Percentiles rank a stretch among this genome's conserved stretches.
Conservation (phyloP, 2,888 invertebrate genomes). For the Parnassius mnemosyne region DNA sequence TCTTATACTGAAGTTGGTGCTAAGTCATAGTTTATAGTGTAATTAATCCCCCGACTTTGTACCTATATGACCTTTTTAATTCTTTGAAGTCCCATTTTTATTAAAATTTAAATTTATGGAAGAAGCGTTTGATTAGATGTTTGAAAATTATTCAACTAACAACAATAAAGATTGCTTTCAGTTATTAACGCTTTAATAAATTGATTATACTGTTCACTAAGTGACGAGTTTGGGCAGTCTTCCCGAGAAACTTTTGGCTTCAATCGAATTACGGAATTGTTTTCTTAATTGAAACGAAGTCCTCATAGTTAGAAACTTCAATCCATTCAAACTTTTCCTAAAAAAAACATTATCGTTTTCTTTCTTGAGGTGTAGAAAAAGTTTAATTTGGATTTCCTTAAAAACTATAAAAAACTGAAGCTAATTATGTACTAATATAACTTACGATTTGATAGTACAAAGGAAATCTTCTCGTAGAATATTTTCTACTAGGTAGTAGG, state of each 20-base stretch:
- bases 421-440: too few species aligned
- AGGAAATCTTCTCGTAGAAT: too few species aligned
- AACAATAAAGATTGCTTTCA: neutral
- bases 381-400: neutral
- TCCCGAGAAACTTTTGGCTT: constrained; percentile 10
- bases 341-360: constrained; percentile 17
- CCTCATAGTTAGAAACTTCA: constrained; percentile 16
- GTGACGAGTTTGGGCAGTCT: constrained; percentile 13
- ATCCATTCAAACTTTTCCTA: constrained; percentile 14
- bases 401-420: too few species aligned
- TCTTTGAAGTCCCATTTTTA: too few species aligned
- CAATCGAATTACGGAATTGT: constrained; percentile 23
- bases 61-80: too few species aligned
- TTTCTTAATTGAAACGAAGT: constrained; percentile 24
- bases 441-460: too few species aligned
- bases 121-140: too few species aligned
- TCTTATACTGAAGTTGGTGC: too few species aligned
- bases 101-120: too few species aligned
- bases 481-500: too few species aligned
- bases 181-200: constrained; percentile 16
- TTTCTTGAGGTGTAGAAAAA: neutral
- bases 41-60: too few species aligned
- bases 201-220: constrained; percentile 18
- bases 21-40: too few species aligned
- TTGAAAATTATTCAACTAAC: neutral